Evolutionary conservation across 2,888 invertebrate species (phyloP), one percentile per base, ranked within the genome.

Genomic region (Ochropleura leucogaster): DNA sequence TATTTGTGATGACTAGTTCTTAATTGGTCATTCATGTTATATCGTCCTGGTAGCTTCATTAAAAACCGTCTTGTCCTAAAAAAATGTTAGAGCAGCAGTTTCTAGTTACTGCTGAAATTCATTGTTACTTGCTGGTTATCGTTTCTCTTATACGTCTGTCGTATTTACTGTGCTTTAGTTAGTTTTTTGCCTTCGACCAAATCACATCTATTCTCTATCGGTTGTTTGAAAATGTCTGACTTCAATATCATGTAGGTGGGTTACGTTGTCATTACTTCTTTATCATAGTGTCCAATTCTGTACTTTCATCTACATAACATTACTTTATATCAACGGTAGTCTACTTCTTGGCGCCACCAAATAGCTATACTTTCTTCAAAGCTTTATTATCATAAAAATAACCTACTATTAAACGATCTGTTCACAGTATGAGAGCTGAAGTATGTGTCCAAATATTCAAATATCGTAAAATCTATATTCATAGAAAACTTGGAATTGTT

Each of bases 391-490:
- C 44, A 68, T 73, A 62, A 69, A 79, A 74, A 77, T 68, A 74
- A 18, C 40, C 67, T 63, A 74, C 47, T 69, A 60, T 55, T 71
- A 70, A 83, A 82, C 75, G 76, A 55, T 82, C 75, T 66, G 83
- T 82, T 82, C 84, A 85, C 84, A 83, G 85, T 82, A 83, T 77
- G 86, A 77, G 72, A 72, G 77, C 77, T 80, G 18, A 63, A 72
- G n/a, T 80, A 71, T 67, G n/a, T 68, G 42, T 72, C 44, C 68
- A 85, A 81, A 78, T 82, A 89, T 90, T 87, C 81, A 87, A 90
- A 88, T 87, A 88, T 77, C 87, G 62, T 89, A 81, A 85, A 88
- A 91, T 92, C 88, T 92, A 89, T 92, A 92, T 92, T 92, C 92
- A 92, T 92, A 85, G 85, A 87, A 80, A 89, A 88, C 77, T 80